Conservation (phyloP, 1,140 invertebrate genomes). For the Diabrotica virgifera region DNA sequence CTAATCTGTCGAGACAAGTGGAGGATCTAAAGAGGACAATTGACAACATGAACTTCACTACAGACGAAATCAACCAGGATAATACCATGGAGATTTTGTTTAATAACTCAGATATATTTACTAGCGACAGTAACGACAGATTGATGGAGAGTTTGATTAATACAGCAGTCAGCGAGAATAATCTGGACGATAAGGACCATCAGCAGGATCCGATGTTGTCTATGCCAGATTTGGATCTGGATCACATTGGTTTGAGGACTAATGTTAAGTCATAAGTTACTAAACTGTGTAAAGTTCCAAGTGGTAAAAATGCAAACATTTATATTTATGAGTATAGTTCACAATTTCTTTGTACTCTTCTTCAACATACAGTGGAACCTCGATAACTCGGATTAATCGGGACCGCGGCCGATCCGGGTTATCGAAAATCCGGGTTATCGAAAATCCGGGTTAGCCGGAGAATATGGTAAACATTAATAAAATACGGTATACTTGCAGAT, state of each 20-base stretch:
- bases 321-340: too few relatives aligned
- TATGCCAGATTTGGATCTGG: slow-evolving; percentile 42
- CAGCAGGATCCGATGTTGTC: slow-evolving; percentile 38
- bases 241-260: slow-evolving; percentile 11
- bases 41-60: slow-evolving; percentile 33
- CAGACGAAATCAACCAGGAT: slow-evolving; percentile 23
- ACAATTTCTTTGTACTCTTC: too few relatives aligned
- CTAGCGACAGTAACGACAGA: slow-evolving; percentile 26
- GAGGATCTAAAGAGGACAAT: slow-evolving; percentile 28
- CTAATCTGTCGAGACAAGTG: neutral
- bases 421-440: too few relatives aligned
- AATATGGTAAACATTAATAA: too few relatives aligned
- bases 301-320: too few relatives aligned
- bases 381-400: too few relatives aligned
- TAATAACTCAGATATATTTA: slow-evolving; percentile 24
- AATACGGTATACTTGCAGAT: too few relatives aligned
- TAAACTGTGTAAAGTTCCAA: too few relatives aligned
- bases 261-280: too few relatives aligned
- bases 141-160: slow-evolving; percentile 22
- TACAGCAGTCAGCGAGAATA: slow-evolving; percentile 13
- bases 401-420: too few relatives aligned
- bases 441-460: too few relatives aligned
- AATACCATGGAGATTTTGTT: slow-evolving; percentile 29
- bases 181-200: neutral
- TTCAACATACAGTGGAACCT: too few relatives aligned